phyloP scores from a whole-genome alignment of 2,888 invertebrate species.

The Thymelicus sylvestris region DNA sequence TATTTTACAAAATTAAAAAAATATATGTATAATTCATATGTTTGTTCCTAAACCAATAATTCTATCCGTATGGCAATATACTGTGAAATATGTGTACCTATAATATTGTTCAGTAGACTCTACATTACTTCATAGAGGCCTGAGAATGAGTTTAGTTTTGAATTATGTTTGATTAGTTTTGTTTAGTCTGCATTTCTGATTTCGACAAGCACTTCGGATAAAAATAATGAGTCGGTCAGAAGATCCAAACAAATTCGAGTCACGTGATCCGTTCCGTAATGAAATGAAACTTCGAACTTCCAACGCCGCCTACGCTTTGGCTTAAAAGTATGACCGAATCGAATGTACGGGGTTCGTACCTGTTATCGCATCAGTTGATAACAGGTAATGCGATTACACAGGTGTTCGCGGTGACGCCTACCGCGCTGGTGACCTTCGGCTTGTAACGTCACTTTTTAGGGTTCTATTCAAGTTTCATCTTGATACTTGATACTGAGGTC shows the following conservation, averaged over 20 bases:
- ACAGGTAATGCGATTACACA: conserved; percentile 52
- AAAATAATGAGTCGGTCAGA: background rate
- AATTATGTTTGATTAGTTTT: background rate
- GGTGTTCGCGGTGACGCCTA: conserved; percentile 48
- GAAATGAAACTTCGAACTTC: background rate
- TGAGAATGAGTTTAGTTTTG: too few species aligned
- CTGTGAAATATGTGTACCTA: too few species aligned
- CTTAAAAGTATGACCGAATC: conserved; percentile 12
- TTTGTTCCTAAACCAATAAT: too few species aligned
- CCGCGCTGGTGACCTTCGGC: conserved; percentile 28
- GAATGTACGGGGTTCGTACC: conserved; percentile 43
- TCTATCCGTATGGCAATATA: too few species aligned
- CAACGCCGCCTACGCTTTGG: background rate
- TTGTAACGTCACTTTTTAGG: background rate
- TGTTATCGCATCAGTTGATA: conserved; percentile 45
- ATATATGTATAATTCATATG: too few species aligned
- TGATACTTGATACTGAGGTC: too few species aligned
- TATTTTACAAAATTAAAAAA: too few species aligned
- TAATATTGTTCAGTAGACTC: too few species aligned
- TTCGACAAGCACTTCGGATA: background rate
- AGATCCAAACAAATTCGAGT: background rate
- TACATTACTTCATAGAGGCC: too few species aligned
- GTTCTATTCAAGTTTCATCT: too few species aligned
- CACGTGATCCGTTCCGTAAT: background rate
- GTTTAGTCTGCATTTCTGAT: conserved; percentile 5